Evolutionary conservation across 1,140 invertebrate species (phyloP).

Genomic region (Muscidifurax raptorellus): DNA sequence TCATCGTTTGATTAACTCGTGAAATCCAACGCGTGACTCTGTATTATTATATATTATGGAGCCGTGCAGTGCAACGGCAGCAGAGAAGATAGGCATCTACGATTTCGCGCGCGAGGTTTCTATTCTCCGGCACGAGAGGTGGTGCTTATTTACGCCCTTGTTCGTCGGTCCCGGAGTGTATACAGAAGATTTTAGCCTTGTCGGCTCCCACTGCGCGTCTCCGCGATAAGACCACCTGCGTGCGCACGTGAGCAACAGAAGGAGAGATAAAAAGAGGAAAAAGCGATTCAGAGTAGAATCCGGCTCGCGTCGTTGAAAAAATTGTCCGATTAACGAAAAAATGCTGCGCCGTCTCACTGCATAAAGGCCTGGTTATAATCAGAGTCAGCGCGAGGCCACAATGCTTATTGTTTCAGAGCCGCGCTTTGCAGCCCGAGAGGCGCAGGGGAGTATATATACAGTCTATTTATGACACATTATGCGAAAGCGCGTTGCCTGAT

Average conservation of each 20-base stretch:
- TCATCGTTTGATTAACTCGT: not conserved
- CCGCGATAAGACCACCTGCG: not conserved
- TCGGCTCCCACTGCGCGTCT: not conserved
- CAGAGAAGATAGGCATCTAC: not conserved
- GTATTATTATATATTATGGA: too few species aligned
- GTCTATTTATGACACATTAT: slow-evolving; percentile 77
- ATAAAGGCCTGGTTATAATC: slow-evolving; percentile 72
- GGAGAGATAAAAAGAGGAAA: not conserved
- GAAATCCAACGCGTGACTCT: too few species aligned
- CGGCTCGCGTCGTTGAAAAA: not conserved
- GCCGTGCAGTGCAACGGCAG: too few species aligned
- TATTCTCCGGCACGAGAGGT: not conserved
- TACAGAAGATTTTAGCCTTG: not conserved
- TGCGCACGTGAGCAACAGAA: not conserved
- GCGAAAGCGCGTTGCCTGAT: slow-evolving; percentile 65
- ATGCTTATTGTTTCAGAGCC: slow-evolving; percentile 74
- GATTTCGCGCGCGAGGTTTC: not conserved
- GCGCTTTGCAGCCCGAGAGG: slow-evolving; percentile 63
- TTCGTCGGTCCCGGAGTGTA: not conserved
- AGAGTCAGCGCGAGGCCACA: slow-evolving; percentile 67
- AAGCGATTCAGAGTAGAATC: not conserved
- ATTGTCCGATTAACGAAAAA: not conserved
- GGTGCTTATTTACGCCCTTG: slow-evolving; percentile 18
- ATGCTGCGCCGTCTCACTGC: slow-evolving; percentile 48
- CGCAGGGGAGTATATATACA: slow-evolving; percentile 62